Base-by-base conservation (phyloP, 2,797 vertebrate genomes). In the Enteromius paludinosus region DNA sequence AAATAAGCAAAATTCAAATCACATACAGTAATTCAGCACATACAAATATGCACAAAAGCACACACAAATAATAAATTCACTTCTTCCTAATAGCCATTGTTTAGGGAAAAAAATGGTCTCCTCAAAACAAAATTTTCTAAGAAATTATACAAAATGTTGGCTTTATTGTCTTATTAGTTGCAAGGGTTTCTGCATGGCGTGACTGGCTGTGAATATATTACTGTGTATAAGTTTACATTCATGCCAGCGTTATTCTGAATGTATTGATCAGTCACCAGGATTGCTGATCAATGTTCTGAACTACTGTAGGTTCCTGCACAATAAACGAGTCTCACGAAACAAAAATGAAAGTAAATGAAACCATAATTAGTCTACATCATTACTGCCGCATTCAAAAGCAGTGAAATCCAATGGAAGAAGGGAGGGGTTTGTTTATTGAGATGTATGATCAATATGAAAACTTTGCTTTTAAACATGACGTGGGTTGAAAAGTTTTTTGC, bases 231-330 rank as follows among this genome's bases (percentile, higher is more conserved):
- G 43, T 81, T 73, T 62, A 49, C 28, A 81, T 71, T 62, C 28
- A 12, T 2, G 1, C 33, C 77, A 52, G 79, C 41, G 4, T 81
- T 64, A 81, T 81, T 81, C 56, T 73, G 70, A 72, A 81, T 17
- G n/a, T 47, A 81, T 81, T 20, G 79, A 81, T 73, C n/a, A 18
- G 56, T 64, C 69, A 81, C 69, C 69, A 41, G 79, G 79, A 52
- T 47, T 25, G 15, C 69, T 72, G 79, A 81, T 81, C 69, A 73
- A 81, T 81, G 69, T 33, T 47, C 35, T 41, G 72, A 75, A 41
- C 15, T 59, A 59, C n/a, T 20, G 64, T 66, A 25, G 66, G 54
- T 64, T 81, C 43, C 59, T 62, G 69, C 41, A 81, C 59, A 81
- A 72, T 81, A 81, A 81, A 64, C 56, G 14, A 52, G 30, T 49